Conservation (phyloP, 2,797 vertebrate genomes). For the Huso huso region DNA sequence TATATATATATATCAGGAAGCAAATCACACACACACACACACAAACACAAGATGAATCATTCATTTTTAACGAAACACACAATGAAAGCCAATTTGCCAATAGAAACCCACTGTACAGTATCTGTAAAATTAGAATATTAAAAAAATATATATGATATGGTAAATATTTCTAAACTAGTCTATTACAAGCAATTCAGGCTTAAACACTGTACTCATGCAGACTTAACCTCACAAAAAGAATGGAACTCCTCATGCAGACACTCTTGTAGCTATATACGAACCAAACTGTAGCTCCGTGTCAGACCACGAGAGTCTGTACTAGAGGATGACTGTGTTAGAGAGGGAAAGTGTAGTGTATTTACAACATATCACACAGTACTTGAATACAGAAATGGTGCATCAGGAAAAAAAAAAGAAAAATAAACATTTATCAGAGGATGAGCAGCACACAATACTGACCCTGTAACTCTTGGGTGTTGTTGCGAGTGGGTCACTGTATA, state of each 20-base stretch:
- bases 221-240: not conserved
- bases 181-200: too few species aligned
- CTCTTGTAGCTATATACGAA: slow-evolving; percentile 53
- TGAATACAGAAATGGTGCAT: too few species aligned
- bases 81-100: too few species aligned
- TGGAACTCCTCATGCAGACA: slow-evolving; percentile 9
- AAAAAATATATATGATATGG: too few species aligned
- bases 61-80: too few species aligned
- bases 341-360: slow-evolving; percentile 26
- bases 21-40: too few species aligned
- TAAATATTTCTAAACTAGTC: too few species aligned
- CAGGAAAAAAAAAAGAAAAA: too few species aligned
- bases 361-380: not conserved
- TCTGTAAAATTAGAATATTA: too few species aligned
- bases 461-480: slow-evolving; percentile 44
- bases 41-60: too few species aligned
- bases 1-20: too few species aligned
- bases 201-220: not conserved
- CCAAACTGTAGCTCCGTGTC: slow-evolving; percentile 78
- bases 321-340: slow-evolving; percentile 59
- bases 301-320: slow-evolving; percentile 53
- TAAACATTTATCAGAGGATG: slow-evolving; percentile 20
- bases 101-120: too few species aligned
- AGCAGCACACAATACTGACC: slow-evolving; percentile 48
- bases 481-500: slow-evolving; percentile 51